Evolutionary conservation across 2,797 vertebrate species (phyloP).

Genomic region (Sebastes alutus): DNA sequence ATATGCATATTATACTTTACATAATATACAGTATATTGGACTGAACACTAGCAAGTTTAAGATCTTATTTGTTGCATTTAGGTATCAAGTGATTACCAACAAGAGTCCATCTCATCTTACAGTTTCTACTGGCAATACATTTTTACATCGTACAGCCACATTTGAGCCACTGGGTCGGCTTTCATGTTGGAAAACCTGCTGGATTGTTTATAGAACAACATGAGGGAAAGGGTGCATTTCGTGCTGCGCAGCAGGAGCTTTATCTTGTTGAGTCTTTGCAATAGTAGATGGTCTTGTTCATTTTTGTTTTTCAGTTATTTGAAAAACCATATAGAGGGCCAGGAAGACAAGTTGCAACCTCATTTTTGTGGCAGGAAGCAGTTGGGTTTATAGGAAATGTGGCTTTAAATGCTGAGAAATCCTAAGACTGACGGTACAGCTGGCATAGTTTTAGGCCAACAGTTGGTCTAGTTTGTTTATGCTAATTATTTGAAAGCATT

Average conservation of each 20-base stretch:
- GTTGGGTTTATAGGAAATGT: not conserved
- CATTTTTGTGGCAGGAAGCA: not conserved
- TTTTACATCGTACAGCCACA: not conserved
- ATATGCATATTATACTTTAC: not conserved
- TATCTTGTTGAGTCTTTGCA: not conserved
- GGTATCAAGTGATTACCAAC: not conserved
- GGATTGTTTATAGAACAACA: conserved; percentile 17
- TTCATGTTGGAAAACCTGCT: conserved; percentile 12
- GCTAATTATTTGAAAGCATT: not conserved
- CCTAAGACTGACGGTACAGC: not conserved
- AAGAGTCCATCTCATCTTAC: not conserved
- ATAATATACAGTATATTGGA: not conserved
- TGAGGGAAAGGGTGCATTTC: not conserved
- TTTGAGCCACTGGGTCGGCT: not conserved
- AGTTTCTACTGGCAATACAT: not conserved
- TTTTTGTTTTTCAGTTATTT: not conserved
- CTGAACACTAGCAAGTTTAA: not conserved
- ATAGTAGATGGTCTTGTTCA: not conserved
- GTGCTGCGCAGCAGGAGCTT: not conserved
- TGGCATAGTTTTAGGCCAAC: not conserved
- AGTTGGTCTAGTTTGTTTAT: not conserved
- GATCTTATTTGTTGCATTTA: not conserved
- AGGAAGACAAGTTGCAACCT: not conserved
- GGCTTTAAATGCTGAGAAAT: not conserved
- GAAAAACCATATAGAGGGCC: not conserved